Percentiles rank a stretch among this genome's conserved stretches.
Evolutionary conservation across 1,140 invertebrate genomes (phyloP).

Genomic region (Drosophila tropicalis): DNA sequence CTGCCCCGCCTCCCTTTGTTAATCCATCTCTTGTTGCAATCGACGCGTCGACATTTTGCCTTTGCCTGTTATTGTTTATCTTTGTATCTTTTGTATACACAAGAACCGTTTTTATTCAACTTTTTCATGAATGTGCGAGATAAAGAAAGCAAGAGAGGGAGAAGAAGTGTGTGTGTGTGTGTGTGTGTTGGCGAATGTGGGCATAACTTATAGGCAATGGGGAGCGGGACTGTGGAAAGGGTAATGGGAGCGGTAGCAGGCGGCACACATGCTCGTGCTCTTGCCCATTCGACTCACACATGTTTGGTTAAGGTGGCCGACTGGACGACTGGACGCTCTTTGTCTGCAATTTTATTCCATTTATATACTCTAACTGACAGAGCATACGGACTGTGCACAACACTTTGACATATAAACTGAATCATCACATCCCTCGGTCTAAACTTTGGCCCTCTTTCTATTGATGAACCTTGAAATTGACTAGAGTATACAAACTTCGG

Average conservation of each 20-base stretch:
- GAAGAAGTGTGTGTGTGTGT: neutral
- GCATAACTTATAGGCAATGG: constrained; percentile 1
- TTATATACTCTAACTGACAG: neutral
- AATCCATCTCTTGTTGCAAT: constrained; percentile 16
- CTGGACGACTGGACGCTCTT: constrained; percentile 8
- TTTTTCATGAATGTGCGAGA: constrained; percentile 15
- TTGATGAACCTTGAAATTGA: too few species aligned
- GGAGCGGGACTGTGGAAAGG: neutral
- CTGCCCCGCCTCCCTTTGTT: constrained; percentile 2
- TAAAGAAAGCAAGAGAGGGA: neutral
- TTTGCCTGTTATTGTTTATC: constrained; percentile 24
- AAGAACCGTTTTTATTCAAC: constrained; percentile 22
- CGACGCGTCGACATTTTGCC: constrained; percentile 21
- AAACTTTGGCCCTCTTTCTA: too few species aligned
- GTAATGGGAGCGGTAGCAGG: neutral
- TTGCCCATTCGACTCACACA: constrained; percentile 1
- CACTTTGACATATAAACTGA: too few species aligned
- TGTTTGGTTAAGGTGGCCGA: constrained; percentile 16
- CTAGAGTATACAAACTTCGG: neutral
- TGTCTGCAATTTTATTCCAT: constrained; percentile 14
- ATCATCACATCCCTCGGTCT: too few species aligned
- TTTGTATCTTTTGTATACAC: constrained; percentile 23
- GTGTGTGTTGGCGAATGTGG: neutral
- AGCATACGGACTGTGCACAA: neutral
- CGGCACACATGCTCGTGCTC: constrained; percentile 9